Base-by-base conservation (phyloP, 1,140 invertebrate genomes). In the Drosophila melanica region DNA sequence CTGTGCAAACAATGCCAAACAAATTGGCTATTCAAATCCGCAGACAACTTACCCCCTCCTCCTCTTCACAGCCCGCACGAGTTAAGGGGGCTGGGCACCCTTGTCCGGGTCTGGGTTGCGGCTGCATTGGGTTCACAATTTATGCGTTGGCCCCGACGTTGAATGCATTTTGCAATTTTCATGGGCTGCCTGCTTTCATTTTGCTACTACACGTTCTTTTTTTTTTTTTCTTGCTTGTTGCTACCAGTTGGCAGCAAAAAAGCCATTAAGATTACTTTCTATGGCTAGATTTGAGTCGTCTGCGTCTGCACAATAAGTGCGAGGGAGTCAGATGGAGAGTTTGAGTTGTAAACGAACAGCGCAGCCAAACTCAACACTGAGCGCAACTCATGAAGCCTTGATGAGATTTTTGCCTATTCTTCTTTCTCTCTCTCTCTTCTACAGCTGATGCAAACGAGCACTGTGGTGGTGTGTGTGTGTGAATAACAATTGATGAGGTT, bases 201-300 rank as follows among this genome's bases (percentile, higher is more conserved):
- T 60, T 60, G 14, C 41, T 47, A 35, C 33, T 35, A 20, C 50
- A 27, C 48, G 66, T 35, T 48, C 47, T 30, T 20, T 33, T 75
- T 35, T 47, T 53, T 35, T 20, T 33, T 37, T 35, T 20, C 23
- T 37, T 23, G 41, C 6, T 70, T 50, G 65, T 45, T 72, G 76
- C 70, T 68, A 48, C 41, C 69, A 78, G 58, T 51, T 74, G 59
- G 53, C 50, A 73, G 73, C 76, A 89, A 87, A 79, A 87, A 87
- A 89, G 59, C 84, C 84, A 87, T 87, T 87, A 87, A 89, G 84
- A 87, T 87, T 87, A 87, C 84, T 84, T 89, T 87, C 85, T 89
- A 84, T 69, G 73, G 66, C 70, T 77, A 77, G 82, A 89, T 79
- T 84, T 82, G 57, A 68, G 63, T 50, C 42, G 70, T 41, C 48